Percentiles rank a stretch among this genome's conserved stretches.
phyloP scores from a whole-genome alignment of 1,140 invertebrate genomes.

The Anagrus nilaparvatae region DNA sequence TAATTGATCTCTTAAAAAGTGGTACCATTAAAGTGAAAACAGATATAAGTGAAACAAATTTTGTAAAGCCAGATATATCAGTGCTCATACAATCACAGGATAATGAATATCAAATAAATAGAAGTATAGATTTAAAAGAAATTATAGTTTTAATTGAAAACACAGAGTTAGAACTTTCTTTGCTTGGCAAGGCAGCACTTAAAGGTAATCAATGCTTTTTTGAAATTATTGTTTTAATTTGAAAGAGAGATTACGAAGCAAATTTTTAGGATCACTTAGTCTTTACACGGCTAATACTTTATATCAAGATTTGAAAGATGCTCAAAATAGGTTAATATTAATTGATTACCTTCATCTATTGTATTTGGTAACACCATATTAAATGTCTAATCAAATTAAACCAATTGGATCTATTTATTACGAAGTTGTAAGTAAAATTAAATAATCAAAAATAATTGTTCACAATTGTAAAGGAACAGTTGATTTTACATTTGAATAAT shows the following conservation, averaged over 20 bases:
- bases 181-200: constrained; percentile 69
- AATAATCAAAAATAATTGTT: too few relatives aligned
- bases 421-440: constrained; percentile 51
- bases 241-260: too few relatives aligned
- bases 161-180: constrained; percentile 51
- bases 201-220: too few relatives aligned
- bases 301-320: constrained; percentile 59
- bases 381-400: constrained; percentile 46
- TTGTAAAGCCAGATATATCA: too few relatives aligned
- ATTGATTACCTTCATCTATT: constrained; percentile 65
- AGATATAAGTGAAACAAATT: too few relatives aligned
- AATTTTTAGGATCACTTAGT: constrained; percentile 55
- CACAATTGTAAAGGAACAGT: too few relatives aligned
- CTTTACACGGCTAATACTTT: constrained; percentile 53
- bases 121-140: constrained; percentile 24
- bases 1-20: constrained; percentile 48
- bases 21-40: too few relatives aligned
- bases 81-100: too few relatives aligned
- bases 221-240: too few relatives aligned
- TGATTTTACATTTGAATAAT: too few relatives aligned
- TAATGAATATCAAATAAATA: too few relatives aligned
- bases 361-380: constrained; percentile 70
- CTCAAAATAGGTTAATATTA: constrained; percentile 60
- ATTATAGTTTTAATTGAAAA: constrained; percentile 31
- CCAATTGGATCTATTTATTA: constrained; percentile 50